These are phyloP conservation scores for Cremastobaeus sp. DNA, from an alignment of 2,888 invertebrate genomes.

Conservation along the genomic window DNA sequence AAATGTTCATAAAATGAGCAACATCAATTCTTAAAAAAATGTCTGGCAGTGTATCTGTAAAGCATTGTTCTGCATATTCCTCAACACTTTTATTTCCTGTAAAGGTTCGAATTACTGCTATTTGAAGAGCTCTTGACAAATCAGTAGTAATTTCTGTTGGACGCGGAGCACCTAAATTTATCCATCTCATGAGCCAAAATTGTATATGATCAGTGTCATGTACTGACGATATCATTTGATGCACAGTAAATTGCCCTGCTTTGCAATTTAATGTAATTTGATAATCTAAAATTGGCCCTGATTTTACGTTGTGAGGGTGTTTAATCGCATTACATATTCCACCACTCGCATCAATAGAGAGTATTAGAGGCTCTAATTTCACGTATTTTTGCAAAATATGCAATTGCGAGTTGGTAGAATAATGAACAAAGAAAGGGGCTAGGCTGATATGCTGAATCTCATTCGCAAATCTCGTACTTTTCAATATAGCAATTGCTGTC, in stretches of 20 bases:
- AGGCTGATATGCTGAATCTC: neutral
- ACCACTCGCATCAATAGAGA: neutral
- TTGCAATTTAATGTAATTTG: neutral
- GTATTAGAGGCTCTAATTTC: neutral
- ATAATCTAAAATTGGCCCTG: neutral
- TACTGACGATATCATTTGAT: neutral
- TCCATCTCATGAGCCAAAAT: neutral
- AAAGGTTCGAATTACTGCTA: neutral
- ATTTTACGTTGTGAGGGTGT: neutral
- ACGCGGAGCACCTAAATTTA: neutral
- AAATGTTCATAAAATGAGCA: constrained; percentile 11
- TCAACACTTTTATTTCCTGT: neutral
- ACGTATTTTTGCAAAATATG: neutral
- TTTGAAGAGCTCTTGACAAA: neutral
- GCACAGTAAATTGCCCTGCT: neutral
- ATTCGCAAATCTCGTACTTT: neutral
- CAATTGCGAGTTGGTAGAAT: neutral
- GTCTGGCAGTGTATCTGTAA: neutral
- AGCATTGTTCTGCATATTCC: neutral
- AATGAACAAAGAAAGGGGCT: neutral
- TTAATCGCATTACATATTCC: neutral
- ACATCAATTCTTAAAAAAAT: constrained; percentile 5
- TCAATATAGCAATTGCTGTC: neutral
- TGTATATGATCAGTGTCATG: neutral
- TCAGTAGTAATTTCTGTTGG: neutral